Percentiles rank a stretch among this genome's conserved stretches.
phyloP scores from a whole-genome alignment of 2,888 invertebrate genomes.

The Apodemia hepburni region DNA sequence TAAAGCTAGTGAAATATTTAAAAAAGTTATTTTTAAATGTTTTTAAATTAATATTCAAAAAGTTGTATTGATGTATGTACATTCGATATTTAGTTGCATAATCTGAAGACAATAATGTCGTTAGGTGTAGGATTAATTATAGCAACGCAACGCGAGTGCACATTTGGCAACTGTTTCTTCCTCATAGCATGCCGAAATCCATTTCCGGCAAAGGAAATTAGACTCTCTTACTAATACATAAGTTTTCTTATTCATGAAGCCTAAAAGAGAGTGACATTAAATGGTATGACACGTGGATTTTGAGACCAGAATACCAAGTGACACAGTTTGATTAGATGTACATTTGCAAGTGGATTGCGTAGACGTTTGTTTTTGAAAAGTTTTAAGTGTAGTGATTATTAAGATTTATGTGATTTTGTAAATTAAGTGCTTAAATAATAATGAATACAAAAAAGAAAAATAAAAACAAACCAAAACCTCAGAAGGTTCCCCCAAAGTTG shows the following conservation, averaged over 20 bases:
- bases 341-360: constrained; percentile 59
- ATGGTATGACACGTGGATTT: constrained; percentile 50
- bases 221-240: background rate
- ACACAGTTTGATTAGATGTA: constrained; percentile 61
- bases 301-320: constrained; percentile 59
- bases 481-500: constrained; percentile 39
- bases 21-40: background rate
- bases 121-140: constrained; percentile 30
- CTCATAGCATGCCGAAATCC: constrained; percentile 31
- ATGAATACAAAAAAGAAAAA: constrained; percentile 69
- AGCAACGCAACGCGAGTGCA: constrained; percentile 39
- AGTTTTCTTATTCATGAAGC: constrained; percentile 22
- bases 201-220: background rate
- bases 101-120: constrained; percentile 19
- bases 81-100: background rate
- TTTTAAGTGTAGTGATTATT: constrained; percentile 25
- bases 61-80: background rate
- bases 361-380: constrained; percentile 39
- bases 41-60: background rate
- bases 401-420: constrained; percentile 21
- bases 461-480: constrained; percentile 52
- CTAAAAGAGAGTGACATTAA: constrained; percentile 54
- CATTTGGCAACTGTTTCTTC: constrained; percentile 46
- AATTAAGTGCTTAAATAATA: constrained; percentile 35
- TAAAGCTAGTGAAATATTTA: no score